phyloP scores from a whole-genome alignment of 1,140 invertebrate genomes.

The Littorina saxatilis region DNA sequence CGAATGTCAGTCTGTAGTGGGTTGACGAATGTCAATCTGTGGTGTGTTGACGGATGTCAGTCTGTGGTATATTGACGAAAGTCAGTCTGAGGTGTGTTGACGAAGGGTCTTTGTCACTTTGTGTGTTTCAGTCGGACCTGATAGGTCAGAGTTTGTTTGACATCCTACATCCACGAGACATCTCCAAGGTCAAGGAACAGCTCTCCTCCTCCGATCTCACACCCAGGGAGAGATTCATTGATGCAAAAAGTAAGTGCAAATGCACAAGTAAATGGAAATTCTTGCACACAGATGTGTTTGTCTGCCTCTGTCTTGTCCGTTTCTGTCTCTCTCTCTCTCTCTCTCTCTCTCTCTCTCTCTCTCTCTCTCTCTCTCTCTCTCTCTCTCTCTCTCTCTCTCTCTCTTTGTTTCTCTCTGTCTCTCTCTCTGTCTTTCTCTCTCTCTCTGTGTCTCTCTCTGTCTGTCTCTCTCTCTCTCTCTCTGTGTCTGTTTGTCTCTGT shows the following conservation, averaged over 20 bases:
- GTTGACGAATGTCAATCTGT: no score
- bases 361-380: background rate
- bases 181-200: conserved; percentile 96
- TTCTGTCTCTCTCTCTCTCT: conserved; percentile 25
- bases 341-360: conserved; percentile 29
- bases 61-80: no score
- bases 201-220: conserved; percentile 92
- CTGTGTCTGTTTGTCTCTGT: no score
- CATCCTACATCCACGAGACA: conserved; percentile 95
- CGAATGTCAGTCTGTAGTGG: no score
- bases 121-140: conserved; percentile 84
- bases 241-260: conserved; percentile 89
- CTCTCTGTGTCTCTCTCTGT: no score
- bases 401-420: background rate
- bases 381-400: background rate
- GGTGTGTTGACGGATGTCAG: no score
- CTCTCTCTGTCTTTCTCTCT: background rate
- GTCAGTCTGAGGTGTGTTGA: no score
- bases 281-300: background rate
- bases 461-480: no score
- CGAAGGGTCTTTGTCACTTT: no score
- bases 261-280: background rate
- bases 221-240: conserved; percentile 91
- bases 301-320: background rate
- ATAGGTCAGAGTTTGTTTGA: conserved; percentile 96